Base-by-base conservation (phyloP, 2,797 vertebrate species). In the Sebastes itinus region DNA sequence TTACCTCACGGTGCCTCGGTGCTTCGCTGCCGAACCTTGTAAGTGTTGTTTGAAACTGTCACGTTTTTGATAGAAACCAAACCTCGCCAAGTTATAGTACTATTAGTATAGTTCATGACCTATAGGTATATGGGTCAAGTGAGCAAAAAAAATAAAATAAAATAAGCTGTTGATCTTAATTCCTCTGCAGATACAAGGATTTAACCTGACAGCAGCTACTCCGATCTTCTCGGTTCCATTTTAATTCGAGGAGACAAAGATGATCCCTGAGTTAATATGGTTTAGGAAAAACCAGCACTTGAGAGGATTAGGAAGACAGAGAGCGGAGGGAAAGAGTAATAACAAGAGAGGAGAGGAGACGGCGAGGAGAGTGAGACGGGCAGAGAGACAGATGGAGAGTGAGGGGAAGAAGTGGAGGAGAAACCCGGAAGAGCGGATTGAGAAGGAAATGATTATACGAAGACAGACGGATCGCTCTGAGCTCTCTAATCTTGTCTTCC, bases 181-280 rank as follows among this genome's bases (percentile, higher is more conserved):
- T 87, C 67, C 75, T 78, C 61, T 2, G 7, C 60, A 77, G 60
- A 88, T 80, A 72, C 56, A 52, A 8, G 71, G 78, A 77, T 85
- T 86, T 75, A 52, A 83, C 38, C 23, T 72, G 82, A 87, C 87
- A 79, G 80, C 74, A 72, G 77, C 67, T 66, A 64, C 83, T 83
- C 68, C 59, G 66, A 85, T 87, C 87, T 74, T 72, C 80, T 75
- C 46, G 22, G 78, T 72, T 89, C 80, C 78, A 59, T 90, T 91
- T 89, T 88, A 90, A 91, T 93, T 91, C 85, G 80, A 90, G 65
- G 23, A 73, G 86, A 88, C 87, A 84, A 89, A 91, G 86, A 89
- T 88, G 89, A 93, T 89, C 89, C 84, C 67, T 85, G 80, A 85
- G 89, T 87, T 92, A 94, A 93, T 91, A 88, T 89, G 89, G 86